Conservation (phyloP, 2,888 invertebrate species). For the Polydrusus pterygomalis region DNA sequence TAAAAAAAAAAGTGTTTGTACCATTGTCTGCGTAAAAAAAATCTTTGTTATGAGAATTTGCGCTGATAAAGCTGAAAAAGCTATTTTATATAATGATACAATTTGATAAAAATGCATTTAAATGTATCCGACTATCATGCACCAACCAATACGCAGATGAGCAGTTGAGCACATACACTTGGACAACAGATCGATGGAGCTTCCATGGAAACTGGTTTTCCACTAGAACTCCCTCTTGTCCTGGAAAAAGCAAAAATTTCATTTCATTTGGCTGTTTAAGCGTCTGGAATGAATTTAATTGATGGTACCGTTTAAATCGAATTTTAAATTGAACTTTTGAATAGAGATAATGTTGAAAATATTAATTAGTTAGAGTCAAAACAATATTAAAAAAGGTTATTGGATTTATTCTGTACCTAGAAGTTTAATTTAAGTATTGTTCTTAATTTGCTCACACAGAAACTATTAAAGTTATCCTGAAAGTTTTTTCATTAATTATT, state of each 20-base stretch:
- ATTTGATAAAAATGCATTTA: not conserved
- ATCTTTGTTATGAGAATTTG: no score
- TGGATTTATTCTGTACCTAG: no score
- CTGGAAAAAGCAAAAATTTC: conserved; percentile 41
- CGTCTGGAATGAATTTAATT: conserved; percentile 41
- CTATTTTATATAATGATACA: no score
- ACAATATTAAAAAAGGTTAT: no score
- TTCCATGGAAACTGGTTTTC: conserved; percentile 54
- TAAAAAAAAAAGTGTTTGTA: no score
- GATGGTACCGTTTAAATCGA: conserved; percentile 8
- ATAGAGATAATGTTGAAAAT: not conserved
- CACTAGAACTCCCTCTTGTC: conserved; percentile 40
- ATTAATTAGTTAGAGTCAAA: no score
- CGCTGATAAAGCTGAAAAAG: no score
- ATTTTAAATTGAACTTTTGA: not conserved
- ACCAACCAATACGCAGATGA: conserved; percentile 24
- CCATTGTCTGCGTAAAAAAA: no score
- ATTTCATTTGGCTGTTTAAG: conserved; percentile 47
- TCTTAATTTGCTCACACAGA: no score
- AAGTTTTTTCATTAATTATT: no score
- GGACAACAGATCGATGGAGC: conserved; percentile 45
- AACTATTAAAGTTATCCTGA: no score
- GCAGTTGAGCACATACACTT: conserved; percentile 1
- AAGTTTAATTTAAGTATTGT: no score
- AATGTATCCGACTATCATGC: not conserved